phyloP scores from a whole-genome alignment of 2,113 vertebrate genomes.

The Danio rerio region DNA sequence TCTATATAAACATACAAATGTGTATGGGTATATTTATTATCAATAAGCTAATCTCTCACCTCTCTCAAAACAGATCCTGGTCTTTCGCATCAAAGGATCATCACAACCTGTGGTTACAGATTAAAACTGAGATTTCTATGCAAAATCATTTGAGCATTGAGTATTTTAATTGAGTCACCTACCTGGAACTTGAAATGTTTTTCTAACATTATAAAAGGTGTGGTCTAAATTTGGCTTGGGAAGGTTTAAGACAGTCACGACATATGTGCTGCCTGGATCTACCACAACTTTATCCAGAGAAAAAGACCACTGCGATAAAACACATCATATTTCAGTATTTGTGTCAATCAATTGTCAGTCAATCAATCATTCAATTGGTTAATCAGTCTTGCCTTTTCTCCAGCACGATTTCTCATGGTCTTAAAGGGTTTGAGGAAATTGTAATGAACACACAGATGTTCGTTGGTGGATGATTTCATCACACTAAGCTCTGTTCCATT shows the following conservation, averaged over 20 bases:
- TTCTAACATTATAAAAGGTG: constrained; percentile 59
- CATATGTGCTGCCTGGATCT: constrained; percentile 67
- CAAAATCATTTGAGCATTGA: neutral
- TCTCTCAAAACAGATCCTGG: constrained; percentile 65
- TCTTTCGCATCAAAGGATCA: constrained; percentile 57
- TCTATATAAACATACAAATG: no score
- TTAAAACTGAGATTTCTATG: neutral
- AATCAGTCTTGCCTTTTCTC: constrained; percentile 57
- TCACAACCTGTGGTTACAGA: constrained; percentile 64
- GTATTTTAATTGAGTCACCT: constrained; percentile 34
- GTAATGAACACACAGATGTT: constrained; percentile 72
- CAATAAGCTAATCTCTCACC: constrained; percentile 68
- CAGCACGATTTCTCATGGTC: constrained; percentile 37
- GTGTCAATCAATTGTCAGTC: no score
- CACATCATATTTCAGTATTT: no score
- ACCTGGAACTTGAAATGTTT: constrained; percentile 63
- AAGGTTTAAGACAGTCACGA: constrained; percentile 72
- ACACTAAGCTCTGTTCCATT: constrained; percentile 71
- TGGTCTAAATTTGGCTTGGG: constrained; percentile 70
- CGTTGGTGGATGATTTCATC: constrained; percentile 60
- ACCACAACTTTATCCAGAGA: constrained; percentile 67
- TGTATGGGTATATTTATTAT: no score
- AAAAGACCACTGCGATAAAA: constrained; percentile 78
- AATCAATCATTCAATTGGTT: no score
- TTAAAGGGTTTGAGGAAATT: constrained; percentile 56